Evolutionary conservation across 2,888 invertebrate species (phyloP), one percentile per base, ranked within the genome.

Genomic region (Agrotis segetum): DNA sequence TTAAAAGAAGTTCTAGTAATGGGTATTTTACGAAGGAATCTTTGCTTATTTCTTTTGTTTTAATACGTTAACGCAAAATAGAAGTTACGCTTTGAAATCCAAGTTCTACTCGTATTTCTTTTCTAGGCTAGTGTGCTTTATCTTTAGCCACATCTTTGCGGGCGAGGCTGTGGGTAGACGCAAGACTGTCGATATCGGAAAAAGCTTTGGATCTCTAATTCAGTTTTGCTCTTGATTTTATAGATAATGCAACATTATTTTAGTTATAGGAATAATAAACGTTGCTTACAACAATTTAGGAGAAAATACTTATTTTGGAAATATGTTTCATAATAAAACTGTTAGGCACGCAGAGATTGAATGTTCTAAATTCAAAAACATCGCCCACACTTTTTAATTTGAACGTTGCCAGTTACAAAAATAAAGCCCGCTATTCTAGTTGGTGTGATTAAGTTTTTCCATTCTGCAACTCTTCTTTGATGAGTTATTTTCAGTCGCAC

Each of bases 401-500:
- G 24, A 67, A 68, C 60, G 66, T 73, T 74, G 70, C 74, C 71
- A 67, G 62, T 65, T 63, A 59, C 44, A 81, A 85, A 85, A 79
- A 68, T 64, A 67, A 74, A 74, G 56, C 59, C 55, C 59, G 61
- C 67, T 19, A 70, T 16, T 66, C 59, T 67, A 63, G 67, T 71
- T 74, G 64, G 75, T 84, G 77, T 83, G 76, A 81, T 82, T 84
- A 81, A 79, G 81, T 80, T 87, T 88, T 84, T 78, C 71, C 82
- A 79, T 78, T 70, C 71, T 70, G 76, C 74, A 82, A 82, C 82
- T 84, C 67, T 81, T 79, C 82, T 86, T 88, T 88, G 84, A 87
- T 81, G 83, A 87, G 85, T 85, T 87, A 87, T 89, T 87, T 88
- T 81, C 85, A 82, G 79, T 63, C 50, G 72, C 70, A 66, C 49